Evolutionary conservation across 2,888 invertebrate species (phyloP), one percentile per base, ranked within the genome.

Genomic region (Congeria kusceri): DNA sequence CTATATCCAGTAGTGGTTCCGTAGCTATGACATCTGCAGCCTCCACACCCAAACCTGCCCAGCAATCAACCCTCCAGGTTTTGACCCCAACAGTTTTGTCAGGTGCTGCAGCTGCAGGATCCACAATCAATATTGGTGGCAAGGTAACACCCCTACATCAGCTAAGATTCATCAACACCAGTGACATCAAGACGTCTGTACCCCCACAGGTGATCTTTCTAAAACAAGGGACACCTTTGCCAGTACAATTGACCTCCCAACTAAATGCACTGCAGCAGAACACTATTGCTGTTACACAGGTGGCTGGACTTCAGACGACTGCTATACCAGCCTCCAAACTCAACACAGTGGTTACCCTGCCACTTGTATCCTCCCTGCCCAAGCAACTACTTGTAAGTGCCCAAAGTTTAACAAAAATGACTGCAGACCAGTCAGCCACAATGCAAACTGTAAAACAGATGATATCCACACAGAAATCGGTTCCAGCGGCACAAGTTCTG

Each of bases 191-290:
- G 11, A 53, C 20, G 11, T 15, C 53, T 23, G 53, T 25, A 53
- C 18, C 53, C 20, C 53, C 20, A 9, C 53, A 53, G n/a, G 53
- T 53, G 20, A 53, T 53, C 53, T 53, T 53, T 20, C n/a, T 53
- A 20, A 53, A 53, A 53, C 53, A 53, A 53, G 53, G 53, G 1
- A 15, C 53, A 11, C 53, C 53, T 20, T 11, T 53, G 20, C 53
- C 53, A 25, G 53, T 53, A 11, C 53, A 53, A 18, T 25, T 53
- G 25, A 25, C 53, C 53, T 23, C 53, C 1, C 53, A 53, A 25
- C 25, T 53, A 1, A 53, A 25, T 18, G 53, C 53, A 23, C 25
- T 53, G 25, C 53, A 53, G 3, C 53, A 53, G 18, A 53, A 25
- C 18, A 25, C 25, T 2, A 53, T 53, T 1, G 25, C 53, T 3